Evolutionary conservation across 2,113 vertebrate species (phyloP).

Genomic region (Meriones unguiculatus): DNA sequence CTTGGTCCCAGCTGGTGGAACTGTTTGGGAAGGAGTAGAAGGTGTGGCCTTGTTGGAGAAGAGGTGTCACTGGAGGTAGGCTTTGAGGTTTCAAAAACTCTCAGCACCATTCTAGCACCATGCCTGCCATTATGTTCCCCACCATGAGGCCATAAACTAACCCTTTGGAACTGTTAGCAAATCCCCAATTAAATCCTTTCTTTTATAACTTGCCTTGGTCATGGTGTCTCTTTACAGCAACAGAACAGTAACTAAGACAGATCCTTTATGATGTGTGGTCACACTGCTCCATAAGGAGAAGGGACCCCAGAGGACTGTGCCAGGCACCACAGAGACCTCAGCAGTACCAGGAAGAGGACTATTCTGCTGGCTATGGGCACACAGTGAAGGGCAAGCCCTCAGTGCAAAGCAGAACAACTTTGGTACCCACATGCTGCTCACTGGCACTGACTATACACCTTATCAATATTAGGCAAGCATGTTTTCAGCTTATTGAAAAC

Average conservation of each 20-base stretch:
- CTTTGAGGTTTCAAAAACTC: not conserved
- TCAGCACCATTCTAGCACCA: not conserved
- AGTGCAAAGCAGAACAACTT: conserved; percentile 19
- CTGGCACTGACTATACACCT: not conserved
- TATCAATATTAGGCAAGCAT: not conserved
- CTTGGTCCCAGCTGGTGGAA: no score
- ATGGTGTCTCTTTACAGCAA: not conserved
- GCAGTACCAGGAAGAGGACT: not conserved
- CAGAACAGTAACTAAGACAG: not conserved
- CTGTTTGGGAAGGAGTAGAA: no score
- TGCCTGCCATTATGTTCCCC: not conserved
- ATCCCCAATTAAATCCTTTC: not conserved
- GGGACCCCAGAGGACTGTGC: not conserved
- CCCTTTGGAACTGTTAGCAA: not conserved
- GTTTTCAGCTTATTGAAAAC: conserved; percentile 59
- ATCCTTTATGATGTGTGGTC: not conserved
- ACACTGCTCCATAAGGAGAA: not conserved
- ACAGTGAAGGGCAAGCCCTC: not conserved
- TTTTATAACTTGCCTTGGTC: not conserved
- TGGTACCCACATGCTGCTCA: not conserved
- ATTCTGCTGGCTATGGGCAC: not conserved
- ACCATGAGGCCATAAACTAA: not conserved
- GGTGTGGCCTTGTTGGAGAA: not conserved
- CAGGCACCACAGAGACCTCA: not conserved
- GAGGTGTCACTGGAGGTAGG: no score